Evolutionary conservation across 1,140 invertebrate species (phyloP).

Genomic region (Bradysia coprophila): DNA sequence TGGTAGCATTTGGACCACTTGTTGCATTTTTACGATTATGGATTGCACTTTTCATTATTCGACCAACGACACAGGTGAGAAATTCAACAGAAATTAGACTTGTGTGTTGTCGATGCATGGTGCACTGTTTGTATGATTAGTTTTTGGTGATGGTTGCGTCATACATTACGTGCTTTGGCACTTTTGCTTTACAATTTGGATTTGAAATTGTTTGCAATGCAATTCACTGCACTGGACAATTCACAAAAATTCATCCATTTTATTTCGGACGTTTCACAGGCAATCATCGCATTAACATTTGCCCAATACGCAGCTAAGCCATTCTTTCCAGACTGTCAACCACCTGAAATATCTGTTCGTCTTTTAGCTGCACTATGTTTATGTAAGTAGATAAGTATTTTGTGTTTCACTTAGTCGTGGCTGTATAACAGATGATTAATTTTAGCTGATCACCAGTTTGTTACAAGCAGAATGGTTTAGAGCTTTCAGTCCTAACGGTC

Average conservation of each 20-base stretch:
- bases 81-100: too few relatives aligned
- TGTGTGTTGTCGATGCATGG: neutral
- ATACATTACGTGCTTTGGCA: too few relatives aligned
- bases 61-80: constrained; percentile 43
- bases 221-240: too few relatives aligned
- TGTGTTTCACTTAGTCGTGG: neutral
- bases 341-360: constrained; percentile 41
- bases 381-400: constrained; percentile 49
- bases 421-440: too few relatives aligned
- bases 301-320: constrained; percentile 65
- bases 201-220: too few relatives aligned
- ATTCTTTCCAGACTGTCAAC: constrained; percentile 53
- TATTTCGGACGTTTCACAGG: constrained; percentile 26
- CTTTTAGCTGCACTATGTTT: constrained; percentile 54
- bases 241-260: constrained; percentile 4
- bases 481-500: constrained; percentile 1
- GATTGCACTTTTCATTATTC: constrained; percentile 70
- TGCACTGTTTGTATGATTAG: neutral
- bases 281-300: constrained; percentile 67
- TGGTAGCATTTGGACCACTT: constrained; percentile 73
- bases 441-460: too few relatives aligned
- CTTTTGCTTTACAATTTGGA: too few relatives aligned
- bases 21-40: constrained; percentile 75
- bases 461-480: constrained; percentile 3
- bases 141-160: too few relatives aligned